Conservation (phyloP, 2,888 invertebrate species). For the Cheilosia scutellata region DNA sequence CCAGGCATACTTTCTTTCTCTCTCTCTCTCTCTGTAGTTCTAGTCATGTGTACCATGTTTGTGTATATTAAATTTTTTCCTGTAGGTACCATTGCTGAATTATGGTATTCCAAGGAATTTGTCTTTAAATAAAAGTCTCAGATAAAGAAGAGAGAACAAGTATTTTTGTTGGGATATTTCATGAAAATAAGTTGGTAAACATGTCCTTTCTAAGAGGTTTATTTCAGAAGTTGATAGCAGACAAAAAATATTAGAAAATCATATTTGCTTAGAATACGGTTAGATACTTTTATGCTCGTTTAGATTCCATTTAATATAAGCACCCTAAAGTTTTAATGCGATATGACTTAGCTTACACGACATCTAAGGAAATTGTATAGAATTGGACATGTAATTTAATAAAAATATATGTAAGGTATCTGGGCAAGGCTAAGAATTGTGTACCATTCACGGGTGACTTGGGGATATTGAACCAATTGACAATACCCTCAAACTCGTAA, state of each 20-base stretch:
- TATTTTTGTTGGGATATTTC: not conserved
- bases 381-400: no score
- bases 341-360: no score
- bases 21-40: not conserved
- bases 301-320: no score
- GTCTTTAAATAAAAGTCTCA: not conserved
- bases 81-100: not conserved
- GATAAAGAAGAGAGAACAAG: not conserved
- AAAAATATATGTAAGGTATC: no score
- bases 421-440: no score
- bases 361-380: no score
- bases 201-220: not conserved
- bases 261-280: not conserved
- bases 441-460: no score
- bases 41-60: not conserved
- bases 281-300: not conserved
- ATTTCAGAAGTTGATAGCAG: not conserved
- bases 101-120: conserved; percentile 10
- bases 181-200: not conserved
- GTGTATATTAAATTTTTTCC: not conserved
- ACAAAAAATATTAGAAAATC: not conserved
- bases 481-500: no score
- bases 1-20: not conserved
- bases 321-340: no score
- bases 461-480: no score